Evolutionary conservation across 2,113 vertebrate genomes (phyloP), one percentile per base, ranked within the genome.

Genomic region (Leptobrachium leishanense): DNA sequence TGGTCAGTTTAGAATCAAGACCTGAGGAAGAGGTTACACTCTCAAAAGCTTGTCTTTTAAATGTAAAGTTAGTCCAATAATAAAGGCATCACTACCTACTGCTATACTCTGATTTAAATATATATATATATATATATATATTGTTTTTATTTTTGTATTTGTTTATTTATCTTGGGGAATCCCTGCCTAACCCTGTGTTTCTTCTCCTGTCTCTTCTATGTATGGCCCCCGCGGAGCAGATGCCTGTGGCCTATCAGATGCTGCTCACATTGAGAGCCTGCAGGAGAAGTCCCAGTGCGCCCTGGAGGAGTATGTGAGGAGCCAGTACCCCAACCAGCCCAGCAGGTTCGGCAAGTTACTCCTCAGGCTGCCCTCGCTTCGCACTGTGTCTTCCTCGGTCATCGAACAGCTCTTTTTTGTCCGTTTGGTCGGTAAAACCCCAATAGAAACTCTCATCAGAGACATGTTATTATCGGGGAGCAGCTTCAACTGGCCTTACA

Each of bases 401-500:
- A 99, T 98, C 84, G 97, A 98, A 90, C 97, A 98, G 92, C 97
- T 98, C 89, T 99, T 99, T 94, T 99, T 99, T 96, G 97, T 99
- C 87, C 97, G 97, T 89, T 96, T 99, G 97, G 97, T 98, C 98
- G 97, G 97, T 98, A 98, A 99, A 97, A 99, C 97, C 94, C 97
- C 97, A 90, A 99, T 98, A 92, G 97, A 99, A 94, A 99, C 97
- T 92, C 97, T 99, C 95, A 99, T 99, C 94, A 95, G 97, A 88
- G 97, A 99, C 93, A 99, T 99, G 97, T 92, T 99, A 92, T 95
- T 99, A 92, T 98, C 97, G 85, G 97, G 97, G 90, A 98, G 97
- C 96, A 99, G 97, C 94, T 99, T 99, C 96, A 99, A 99, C 96
- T 99, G 97, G 97, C 97, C 97, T 95, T 98, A 99, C 94, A 99